Percentiles rank a stretch among this genome's conserved stretches.
phyloP scores from a whole-genome alignment of 2,888 invertebrate genomes.

The Lapara coniferarum region DNA sequence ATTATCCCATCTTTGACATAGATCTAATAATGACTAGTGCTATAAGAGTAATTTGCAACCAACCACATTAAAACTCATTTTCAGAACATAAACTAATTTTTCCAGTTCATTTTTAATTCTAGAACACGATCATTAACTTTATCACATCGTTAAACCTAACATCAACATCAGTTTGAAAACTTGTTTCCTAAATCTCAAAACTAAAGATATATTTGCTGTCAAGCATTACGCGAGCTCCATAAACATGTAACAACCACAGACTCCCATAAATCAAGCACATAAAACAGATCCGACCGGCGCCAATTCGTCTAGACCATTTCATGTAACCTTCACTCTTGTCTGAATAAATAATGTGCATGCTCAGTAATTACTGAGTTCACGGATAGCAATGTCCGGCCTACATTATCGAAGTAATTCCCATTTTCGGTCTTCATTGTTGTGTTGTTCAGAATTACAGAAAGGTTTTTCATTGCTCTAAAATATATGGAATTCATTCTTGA shows the following conservation, averaged over 20 bases:
- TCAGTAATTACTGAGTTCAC: not conserved
- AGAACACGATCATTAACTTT: no score
- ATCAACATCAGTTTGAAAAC: not conserved
- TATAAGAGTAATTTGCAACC: no score
- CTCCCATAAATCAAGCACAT: slow-evolving; percentile 14
- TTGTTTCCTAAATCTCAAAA: not conserved
- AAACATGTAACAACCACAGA: not conserved
- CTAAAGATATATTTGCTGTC: not conserved
- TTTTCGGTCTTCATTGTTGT: slow-evolving; percentile 10
- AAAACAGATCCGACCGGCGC: slow-evolving; percentile 8
- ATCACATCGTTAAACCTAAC: not conserved
- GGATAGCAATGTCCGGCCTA: slow-evolving; percentile 10
- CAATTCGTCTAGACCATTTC: slow-evolving; percentile 7
- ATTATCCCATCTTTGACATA: no score
- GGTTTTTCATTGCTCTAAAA: slow-evolving; percentile 1
- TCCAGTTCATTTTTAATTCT: no score
- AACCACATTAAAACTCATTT: no score
- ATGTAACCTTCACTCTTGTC: not conserved
- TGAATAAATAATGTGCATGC: slow-evolving; percentile 4
- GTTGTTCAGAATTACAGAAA: slow-evolving; percentile 8
- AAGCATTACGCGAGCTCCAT: not conserved
- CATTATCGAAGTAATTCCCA: not conserved
- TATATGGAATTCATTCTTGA: not conserved
- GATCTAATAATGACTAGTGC: no score
- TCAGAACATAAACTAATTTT: no score